phyloP scores from a whole-genome alignment of 2,797 vertebrate species.

The Sciurus carolinensis region DNA sequence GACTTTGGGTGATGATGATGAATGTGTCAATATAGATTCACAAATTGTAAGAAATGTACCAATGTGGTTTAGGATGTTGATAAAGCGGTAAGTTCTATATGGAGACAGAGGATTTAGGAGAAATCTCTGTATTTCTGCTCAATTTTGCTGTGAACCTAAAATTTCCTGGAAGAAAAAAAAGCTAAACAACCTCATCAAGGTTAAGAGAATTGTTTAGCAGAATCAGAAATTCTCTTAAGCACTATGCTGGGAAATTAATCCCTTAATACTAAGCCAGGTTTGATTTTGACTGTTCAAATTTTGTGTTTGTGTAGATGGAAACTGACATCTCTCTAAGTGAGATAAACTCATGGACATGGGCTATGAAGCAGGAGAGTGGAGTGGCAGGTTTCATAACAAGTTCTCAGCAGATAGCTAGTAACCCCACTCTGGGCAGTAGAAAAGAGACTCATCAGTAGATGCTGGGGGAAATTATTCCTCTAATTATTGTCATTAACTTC shows the following conservation, averaged over 20 bases:
- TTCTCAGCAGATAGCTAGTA: neutral
- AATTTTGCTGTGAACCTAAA: neutral
- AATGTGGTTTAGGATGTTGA: neutral
- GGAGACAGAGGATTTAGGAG: neutral
- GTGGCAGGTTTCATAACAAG: neutral
- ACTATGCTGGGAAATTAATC: neutral
- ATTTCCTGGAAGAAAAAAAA: neutral
- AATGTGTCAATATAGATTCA: neutral
- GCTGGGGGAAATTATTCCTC: neutral
- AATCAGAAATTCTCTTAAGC: neutral
- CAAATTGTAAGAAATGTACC: neutral
- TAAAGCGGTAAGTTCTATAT: neutral
- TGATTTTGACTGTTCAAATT: conserved; percentile 37
- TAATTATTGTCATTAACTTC: neutral
- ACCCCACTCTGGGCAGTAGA: neutral
- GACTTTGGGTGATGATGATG: neutral
- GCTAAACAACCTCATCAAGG: neutral
- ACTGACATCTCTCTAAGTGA: neutral
- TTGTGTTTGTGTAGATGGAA: neutral
- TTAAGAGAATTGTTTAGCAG: neutral
- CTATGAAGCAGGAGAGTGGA: neutral
- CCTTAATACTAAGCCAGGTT: neutral
- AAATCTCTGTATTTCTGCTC: neutral
- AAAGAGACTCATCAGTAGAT: neutral
- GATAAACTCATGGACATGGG: neutral